Evolutionary conservation across 2,888 invertebrate species (phyloP).

Genomic region (Aphelenchoides bicaudatus): DNA sequence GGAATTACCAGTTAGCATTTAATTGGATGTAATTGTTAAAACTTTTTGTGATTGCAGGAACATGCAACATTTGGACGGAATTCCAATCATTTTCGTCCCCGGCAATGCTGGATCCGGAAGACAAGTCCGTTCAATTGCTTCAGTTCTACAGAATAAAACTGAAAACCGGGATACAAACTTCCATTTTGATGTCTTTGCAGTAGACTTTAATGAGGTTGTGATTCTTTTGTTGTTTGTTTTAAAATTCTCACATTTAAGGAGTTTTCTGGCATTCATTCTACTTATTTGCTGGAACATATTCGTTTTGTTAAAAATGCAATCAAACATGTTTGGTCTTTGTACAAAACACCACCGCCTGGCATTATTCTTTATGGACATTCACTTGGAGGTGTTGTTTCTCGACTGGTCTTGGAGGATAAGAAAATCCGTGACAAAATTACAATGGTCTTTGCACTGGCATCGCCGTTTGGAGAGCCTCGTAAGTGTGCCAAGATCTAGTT

Average conservation of each 20-base stretch:
- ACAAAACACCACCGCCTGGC: conserved; percentile 66
- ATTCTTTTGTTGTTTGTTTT: conserved; percentile 20
- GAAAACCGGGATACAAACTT: conserved; percentile 70
- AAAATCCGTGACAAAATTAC: conserved; percentile 68
- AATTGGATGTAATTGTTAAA: too few species aligned
- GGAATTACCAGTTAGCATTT: conserved; percentile 21
- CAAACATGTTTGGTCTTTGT: conserved; percentile 69
- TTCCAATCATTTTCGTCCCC: conserved; percentile 40
- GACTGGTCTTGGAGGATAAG: conserved; percentile 70
- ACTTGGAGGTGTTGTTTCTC: conserved; percentile 83
- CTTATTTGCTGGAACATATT: conserved; percentile 44
- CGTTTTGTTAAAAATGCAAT: conserved; percentile 62
- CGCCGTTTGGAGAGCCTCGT: conserved; percentile 74
- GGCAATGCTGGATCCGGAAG: conserved; percentile 42
- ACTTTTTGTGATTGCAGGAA: conserved; percentile 24
- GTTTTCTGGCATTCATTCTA: conserved; percentile 40
- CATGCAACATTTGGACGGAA: conserved; percentile 25
- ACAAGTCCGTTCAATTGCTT: conserved; percentile 80
- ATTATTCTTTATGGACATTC: conserved; percentile 89
- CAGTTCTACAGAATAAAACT: conserved; percentile 81
- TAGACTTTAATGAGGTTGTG: conserved; percentile 76
- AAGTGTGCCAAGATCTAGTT: conserved; percentile 5
- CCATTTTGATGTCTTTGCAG: conserved; percentile 86
- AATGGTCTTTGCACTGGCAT: conserved; percentile 76
- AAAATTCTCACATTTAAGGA: conserved; percentile 28